Conservation (phyloP, 2,888 invertebrate genomes). For the Cenopis cana region DNA sequence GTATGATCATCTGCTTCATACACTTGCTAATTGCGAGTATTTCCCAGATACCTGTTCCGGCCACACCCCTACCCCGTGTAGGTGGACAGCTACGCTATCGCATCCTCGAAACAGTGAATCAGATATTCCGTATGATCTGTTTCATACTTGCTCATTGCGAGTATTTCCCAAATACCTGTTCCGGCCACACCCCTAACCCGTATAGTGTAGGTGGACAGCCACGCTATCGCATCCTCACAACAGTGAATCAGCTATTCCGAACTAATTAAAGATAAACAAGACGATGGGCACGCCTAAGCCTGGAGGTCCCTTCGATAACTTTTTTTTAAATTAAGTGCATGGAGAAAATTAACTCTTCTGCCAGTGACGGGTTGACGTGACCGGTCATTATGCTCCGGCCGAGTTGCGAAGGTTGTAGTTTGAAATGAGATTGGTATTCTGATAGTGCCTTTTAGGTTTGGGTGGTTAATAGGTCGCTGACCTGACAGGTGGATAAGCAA, state of each 20-base stretch:
- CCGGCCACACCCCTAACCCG: conserved; percentile 20
- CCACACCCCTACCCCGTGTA: conserved; percentile 41
- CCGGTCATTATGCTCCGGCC: conserved; percentile 63
- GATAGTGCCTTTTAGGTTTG: conserved; percentile 2
- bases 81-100: conserved; percentile 54
- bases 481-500: conserved; percentile 44
- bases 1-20: no score
- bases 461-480: conserved; percentile 55
- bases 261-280: conserved; percentile 78
- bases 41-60: conserved; percentile 21
- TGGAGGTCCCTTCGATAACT: conserved; percentile 49
- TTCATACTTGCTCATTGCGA: background rate
- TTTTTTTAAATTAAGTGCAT: conserved; percentile 71
- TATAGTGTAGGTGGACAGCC: conserved; percentile 46
- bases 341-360: conserved; percentile 77
- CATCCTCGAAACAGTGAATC: no score
- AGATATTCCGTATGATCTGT: no score
- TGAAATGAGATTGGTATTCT: no score
- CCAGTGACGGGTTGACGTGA: conserved; percentile 72
- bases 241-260: conserved; percentile 71
- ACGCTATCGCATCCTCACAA: conserved; percentile 59
- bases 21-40: background rate
- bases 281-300: conserved; percentile 59
- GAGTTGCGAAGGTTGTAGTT: conserved; percentile 51
- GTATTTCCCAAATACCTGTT: conserved; percentile 29